Base-by-base conservation (phyloP, 2,113 vertebrate genomes). In the Xiphias gladius region DNA sequence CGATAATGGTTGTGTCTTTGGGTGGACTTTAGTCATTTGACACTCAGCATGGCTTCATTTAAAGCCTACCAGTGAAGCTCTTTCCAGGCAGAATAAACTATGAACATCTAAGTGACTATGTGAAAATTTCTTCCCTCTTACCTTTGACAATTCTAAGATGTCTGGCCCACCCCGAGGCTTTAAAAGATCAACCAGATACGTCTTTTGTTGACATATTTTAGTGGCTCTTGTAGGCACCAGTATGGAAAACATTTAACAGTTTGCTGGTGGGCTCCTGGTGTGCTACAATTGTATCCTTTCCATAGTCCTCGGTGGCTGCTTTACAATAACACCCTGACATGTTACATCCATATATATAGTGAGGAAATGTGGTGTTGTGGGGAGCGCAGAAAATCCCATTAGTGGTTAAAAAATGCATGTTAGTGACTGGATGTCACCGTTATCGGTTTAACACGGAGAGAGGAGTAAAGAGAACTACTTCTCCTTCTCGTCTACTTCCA, bases 301-400 rank as follows among this genome's bases (percentile, higher is more conserved):
- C 54, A 13, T 67, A 35, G n/a, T 58, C 67, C 17, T 74, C 7
- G 41, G 12, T 28, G 55, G 62, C 66, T 59, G 43, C 61, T 80
- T 92, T 85, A 84, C 82, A 90, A 85, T 90, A 89, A 91, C 85
- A 48, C 24, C 10, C 41, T 91, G 88, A 88, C 88, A 78, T 84
- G 83, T 92, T 90, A 75, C 79, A 82, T 82, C 79, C 82, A 81
- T 80, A 64, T 62, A 80, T 73, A 52, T 24, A 63, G 41, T 57
- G 52, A 81, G 72, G 63, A 77, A 46, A 67, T 35, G 58, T 73
- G 71, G 69, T 73, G 39, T 73, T 26, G n/a, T 83, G 46, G 6
- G 61, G 41, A 41, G 46, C 2, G 17, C 57, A 73, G 65, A 77
- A 87, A 75, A 65, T 77, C 77, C 70, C 55, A 46, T 50, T 41